Conservation (phyloP, 2,888 invertebrate genomes). For the Metalampra italica region DNA sequence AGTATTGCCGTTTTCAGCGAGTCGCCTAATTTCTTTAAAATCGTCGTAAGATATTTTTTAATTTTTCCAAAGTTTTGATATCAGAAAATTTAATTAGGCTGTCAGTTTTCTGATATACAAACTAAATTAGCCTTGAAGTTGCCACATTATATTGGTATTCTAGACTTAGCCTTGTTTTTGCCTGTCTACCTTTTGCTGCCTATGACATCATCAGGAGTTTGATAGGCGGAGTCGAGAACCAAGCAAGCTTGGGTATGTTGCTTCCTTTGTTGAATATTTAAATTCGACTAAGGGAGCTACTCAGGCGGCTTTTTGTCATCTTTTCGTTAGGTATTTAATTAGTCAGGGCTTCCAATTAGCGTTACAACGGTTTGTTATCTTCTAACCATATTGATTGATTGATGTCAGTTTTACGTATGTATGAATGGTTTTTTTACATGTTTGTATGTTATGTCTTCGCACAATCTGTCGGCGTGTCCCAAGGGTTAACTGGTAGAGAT, state of each 20-base stretch:
- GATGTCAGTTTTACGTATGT: too few relatives aligned
- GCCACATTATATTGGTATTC: slow-evolving; percentile 4
- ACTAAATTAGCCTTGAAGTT: neutral
- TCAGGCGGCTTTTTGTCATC: too few relatives aligned
- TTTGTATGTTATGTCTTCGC: too few relatives aligned
- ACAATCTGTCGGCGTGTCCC: too few relatives aligned
- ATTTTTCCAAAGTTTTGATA: neutral
- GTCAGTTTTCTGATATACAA: too few relatives aligned
- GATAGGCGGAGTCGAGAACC: slow-evolving; percentile 22
- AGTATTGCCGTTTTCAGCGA: too few relatives aligned
- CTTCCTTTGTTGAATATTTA: slow-evolving; percentile 1
- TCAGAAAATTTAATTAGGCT: too few relatives aligned
- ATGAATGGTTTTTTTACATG: too few relatives aligned
- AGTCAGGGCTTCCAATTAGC: neutral
- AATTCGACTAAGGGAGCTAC: neutral
- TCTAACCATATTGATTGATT: too few relatives aligned
- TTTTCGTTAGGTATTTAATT: neutral
- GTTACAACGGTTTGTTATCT: too few relatives aligned
- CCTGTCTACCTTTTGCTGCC: slow-evolving; percentile 31
- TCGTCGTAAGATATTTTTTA: neutral
- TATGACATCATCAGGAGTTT: slow-evolving; percentile 35
- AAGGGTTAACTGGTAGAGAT: too few relatives aligned
- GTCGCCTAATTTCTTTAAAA: too few relatives aligned
- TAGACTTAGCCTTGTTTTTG: slow-evolving; percentile 28
- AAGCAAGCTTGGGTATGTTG: slow-evolving; percentile 13